Evolutionary conservation across 2,888 invertebrate species (phyloP), one percentile per base, ranked within the genome.

Genomic region (Tipula vernalis): DNA sequence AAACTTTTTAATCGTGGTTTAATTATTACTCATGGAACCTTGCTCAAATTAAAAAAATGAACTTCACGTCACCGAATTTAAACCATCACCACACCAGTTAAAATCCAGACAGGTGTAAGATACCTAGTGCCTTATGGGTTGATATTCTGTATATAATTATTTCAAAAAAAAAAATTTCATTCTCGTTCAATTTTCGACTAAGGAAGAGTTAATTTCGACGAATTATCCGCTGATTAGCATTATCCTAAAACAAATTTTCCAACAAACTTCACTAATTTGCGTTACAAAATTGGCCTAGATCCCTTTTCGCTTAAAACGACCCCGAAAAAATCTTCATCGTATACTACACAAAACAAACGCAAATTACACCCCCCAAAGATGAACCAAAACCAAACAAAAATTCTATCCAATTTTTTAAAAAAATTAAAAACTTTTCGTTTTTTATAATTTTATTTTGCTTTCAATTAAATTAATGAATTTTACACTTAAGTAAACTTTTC

Each of bases 381-480:
- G 71, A n/a, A 28, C 71, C 18, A 15, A 57, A 57, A 15, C n/a
- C n/a, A 51, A 51, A 51, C 15, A 15, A 51, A 51, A 51, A 10
- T 28, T 71, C 10, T 18, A 71, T 71, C 71, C 71, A 71, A 71
- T 71, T 71, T 57, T 57, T 6, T 15, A 15, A 39, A 39, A 39
- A 39, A 39, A 39, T 71, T 71, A 71, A 71, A 28, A 71, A 71
- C 28, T 71, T 71, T 71, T 71, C 28, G n/a, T 71, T 71, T 71
- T 71, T 71, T 28, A 10, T 71, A 71, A 71, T 71, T 71, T 71
- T 71, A 6, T 71, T 71, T 71, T 71, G 6, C 71, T 71, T 71
- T 71, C 71, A 71, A 71, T 71, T 71, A 71, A 71, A 71, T 71
- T 71, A 71, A 71, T 71, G 71, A 71, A 71, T 71, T 71, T 71